Evolutionary conservation across 2,797 vertebrate genomes (phyloP).

Genomic region (Diplodus sargus): DNA sequence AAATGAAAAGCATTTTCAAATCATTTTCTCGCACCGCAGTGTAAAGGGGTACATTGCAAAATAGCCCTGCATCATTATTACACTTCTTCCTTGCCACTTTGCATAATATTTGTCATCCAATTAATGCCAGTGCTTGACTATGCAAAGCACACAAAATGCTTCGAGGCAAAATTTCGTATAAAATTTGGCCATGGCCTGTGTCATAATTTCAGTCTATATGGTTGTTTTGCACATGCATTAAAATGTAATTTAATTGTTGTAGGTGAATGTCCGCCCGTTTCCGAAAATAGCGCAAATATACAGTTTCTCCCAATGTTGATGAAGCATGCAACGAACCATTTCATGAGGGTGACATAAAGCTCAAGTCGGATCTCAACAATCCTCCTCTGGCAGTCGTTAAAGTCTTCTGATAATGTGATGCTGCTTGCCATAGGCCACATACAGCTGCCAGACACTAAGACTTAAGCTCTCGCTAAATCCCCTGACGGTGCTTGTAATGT

Average conservation of each 20-base stretch:
- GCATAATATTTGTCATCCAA: conserved; percentile 60
- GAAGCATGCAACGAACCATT: conserved; percentile 59
- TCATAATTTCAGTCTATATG: conserved; percentile 21
- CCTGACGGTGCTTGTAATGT: conserved; percentile 75
- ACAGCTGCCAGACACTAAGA: conserved; percentile 73
- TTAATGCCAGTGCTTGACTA: conserved; percentile 55
- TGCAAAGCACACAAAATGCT: conserved; percentile 55
- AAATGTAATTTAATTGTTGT: conserved; percentile 17
- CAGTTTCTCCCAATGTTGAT: conserved; percentile 31
- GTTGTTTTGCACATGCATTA: conserved; percentile 34
- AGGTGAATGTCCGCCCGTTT: conserved; percentile 32
- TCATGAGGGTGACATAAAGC: conserved; percentile 60
- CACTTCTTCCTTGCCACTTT: conserved; percentile 45
- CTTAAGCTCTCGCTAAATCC: conserved; percentile 70
- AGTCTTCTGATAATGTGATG: conserved; percentile 64
- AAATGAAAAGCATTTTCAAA: conserved; percentile 71
- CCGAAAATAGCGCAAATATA: conserved; percentile 17
- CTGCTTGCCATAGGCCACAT: conserved; percentile 74
- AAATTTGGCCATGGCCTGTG: conserved; percentile 14
- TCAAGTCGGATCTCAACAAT: conserved; percentile 60
- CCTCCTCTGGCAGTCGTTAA: conserved; percentile 60
- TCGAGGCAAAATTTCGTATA: conserved; percentile 24
- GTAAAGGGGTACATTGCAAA: conserved; percentile 18
- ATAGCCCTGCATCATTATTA: conserved; percentile 40
- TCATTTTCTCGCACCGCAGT: conserved; percentile 48